Percentiles rank a stretch among this genome's conserved stretches.
Conservation (phyloP, 2,888 invertebrate genomes). For the Lasioglossum morio region DNA sequence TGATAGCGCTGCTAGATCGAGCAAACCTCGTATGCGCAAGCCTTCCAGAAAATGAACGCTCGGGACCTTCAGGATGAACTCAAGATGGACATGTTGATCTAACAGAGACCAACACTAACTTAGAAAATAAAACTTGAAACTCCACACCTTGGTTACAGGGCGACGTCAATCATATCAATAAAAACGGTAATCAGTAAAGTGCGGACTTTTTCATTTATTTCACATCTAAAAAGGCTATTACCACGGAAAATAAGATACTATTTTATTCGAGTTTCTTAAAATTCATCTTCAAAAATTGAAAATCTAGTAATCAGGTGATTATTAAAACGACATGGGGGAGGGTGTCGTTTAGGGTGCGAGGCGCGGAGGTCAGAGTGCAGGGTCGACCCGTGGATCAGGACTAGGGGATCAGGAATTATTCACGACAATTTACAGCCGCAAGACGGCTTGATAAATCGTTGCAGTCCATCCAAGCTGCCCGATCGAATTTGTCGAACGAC, state of each 20-base stretch:
- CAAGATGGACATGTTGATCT: background rate
- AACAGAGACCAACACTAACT: background rate
- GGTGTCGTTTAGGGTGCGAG: background rate
- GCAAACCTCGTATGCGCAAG: constrained; percentile 22
- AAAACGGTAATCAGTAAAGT: too few species aligned
- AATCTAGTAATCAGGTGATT: background rate
- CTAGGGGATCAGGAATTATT: background rate
- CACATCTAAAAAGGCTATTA: too few species aligned
- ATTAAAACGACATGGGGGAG: background rate
- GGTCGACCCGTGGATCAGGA: background rate
- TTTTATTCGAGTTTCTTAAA: too few species aligned
- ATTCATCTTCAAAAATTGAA: too few species aligned
- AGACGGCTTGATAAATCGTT: constrained; percentile 33
- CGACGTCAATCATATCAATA: background rate
- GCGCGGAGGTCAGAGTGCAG: background rate
- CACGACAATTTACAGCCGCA: constrained; percentile 11
- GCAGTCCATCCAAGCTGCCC: constrained; percentile 24
- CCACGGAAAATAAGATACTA: too few species aligned
- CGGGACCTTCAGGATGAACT: background rate
- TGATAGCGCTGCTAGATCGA: constrained; percentile 46
- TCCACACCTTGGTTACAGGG: background rate
- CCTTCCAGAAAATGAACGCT: constrained; percentile 39
- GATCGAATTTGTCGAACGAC: constrained; percentile 37
- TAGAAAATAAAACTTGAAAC: background rate
- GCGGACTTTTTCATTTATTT: too few species aligned